Conservation (phyloP, 2,797 vertebrate genomes). For the Paratrypauchen microcephalus region DNA sequence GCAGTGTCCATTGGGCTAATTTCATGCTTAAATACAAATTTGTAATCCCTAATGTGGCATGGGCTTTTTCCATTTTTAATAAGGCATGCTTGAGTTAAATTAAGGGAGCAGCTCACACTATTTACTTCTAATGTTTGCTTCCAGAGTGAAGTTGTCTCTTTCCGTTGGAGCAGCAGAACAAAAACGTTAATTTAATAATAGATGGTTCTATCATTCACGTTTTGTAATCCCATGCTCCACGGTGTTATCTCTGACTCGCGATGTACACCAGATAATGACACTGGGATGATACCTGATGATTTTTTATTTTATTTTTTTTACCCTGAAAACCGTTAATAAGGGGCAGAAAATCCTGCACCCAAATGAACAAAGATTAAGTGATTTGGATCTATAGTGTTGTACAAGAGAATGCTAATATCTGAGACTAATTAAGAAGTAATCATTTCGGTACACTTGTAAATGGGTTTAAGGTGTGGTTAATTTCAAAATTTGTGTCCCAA, state of each 20-base stretch:
- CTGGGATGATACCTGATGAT: conserved; percentile 31
- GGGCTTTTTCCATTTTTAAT: conserved; percentile 67
- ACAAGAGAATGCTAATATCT: neutral
- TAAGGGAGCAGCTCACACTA: conserved; percentile 58
- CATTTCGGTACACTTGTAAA: no score
- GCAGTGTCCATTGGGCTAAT: conserved; percentile 50
- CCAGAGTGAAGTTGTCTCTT: conserved; percentile 63
- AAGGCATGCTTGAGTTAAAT: conserved; percentile 68
- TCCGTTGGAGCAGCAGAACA: conserved; percentile 53
- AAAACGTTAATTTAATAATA: conserved; percentile 62
- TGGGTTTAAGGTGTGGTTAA: no score
- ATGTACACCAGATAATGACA: conserved; percentile 32
- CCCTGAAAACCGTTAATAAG: conserved; percentile 11
- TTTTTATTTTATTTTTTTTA: neutral
- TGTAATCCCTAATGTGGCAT: conserved; percentile 64
- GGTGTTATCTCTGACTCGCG: conserved; percentile 57
- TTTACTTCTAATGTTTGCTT: conserved; percentile 69
- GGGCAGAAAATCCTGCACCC: conserved; percentile 7
- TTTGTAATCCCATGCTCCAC: conserved; percentile 65
- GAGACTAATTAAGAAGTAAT: no score
- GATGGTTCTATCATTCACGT: conserved; percentile 56
- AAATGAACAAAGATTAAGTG: neutral
- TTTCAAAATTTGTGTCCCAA: no score
- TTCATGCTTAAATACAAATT: conserved; percentile 68
- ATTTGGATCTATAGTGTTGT: neutral